Evolutionary conservation across 2,888 invertebrate genomes (phyloP).

Genomic region (Microplitis manilae): DNA sequence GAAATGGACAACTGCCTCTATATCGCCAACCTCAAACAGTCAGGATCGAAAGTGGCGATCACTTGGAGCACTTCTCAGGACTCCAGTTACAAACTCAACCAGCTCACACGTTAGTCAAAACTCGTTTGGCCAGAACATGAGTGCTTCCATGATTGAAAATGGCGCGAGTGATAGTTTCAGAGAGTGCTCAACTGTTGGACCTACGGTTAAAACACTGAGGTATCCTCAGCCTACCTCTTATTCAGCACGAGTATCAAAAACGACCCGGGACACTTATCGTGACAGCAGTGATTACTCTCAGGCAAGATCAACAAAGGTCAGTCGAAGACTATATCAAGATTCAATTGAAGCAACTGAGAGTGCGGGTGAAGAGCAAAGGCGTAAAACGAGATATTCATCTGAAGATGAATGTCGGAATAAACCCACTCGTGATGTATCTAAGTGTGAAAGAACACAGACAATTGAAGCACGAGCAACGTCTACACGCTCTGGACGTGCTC

Average conservation of each 20-base stretch:
- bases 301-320: conserved; percentile 58
- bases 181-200: conserved; percentile 50
- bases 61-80: conserved; percentile 70
- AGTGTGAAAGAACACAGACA: conserved; percentile 41
- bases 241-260: conserved; percentile 60
- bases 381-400: conserved; percentile 41
- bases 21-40: conserved; percentile 58
- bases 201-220: conserved; percentile 45
- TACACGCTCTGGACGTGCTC: conserved; percentile 68
- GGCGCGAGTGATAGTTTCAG: conserved; percentile 39
- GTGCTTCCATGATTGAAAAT: conserved; percentile 64
- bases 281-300: conserved; percentile 60
- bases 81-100: conserved; percentile 53
- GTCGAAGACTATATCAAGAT: conserved; percentile 61
- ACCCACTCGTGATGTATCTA: conserved; percentile 38
- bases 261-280: conserved; percentile 54
- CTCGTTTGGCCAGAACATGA: conserved; percentile 63
- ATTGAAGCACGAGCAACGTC: conserved; percentile 52
- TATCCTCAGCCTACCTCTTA: conserved; percentile 58
- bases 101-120: conserved; percentile 45
- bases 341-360: conserved; percentile 47
- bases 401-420: conserved; percentile 49
- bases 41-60: conserved; percentile 72
- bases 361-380: conserved; percentile 49
- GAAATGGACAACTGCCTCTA: conserved; percentile 64